Conservation (phyloP, 2,113 vertebrate species). For the Hippocampus zosterae region DNA sequence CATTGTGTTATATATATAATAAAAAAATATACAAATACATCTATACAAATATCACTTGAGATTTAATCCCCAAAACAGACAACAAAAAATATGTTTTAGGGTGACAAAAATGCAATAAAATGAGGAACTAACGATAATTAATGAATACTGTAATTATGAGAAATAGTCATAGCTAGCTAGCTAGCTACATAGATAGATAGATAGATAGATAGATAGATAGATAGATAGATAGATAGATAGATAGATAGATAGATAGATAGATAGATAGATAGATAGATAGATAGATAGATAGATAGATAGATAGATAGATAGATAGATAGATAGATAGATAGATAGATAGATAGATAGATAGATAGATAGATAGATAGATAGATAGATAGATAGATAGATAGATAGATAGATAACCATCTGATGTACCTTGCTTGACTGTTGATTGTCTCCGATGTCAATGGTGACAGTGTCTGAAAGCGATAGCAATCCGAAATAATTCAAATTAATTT, state of each 20-base stretch:
- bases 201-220: not conserved
- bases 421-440: not conserved
- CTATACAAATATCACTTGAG: too few relatives aligned
- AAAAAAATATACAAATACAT: too few relatives aligned
- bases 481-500: not conserved
- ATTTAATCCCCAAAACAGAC: too few relatives aligned
- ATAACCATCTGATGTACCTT: conserved; percentile 24
- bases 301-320: not conserved
- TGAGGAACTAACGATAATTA: too few relatives aligned
- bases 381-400: too few relatives aligned
- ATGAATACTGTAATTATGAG: too few relatives aligned
- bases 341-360: too few relatives aligned
- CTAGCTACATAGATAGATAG: not conserved
- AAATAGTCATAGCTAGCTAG: too few relatives aligned
- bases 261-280: not conserved
- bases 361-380: too few relatives aligned
- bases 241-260: not conserved
- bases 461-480: conserved; percentile 24
- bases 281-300: not conserved
- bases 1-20: too few relatives aligned
- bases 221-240: not conserved
- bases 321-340: not conserved
- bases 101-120: too few relatives aligned
- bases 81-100: too few relatives aligned
- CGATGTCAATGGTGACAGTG: not conserved